Base-by-base conservation (phyloP, 37 sponge, comb jelly and placozoan genomes). In the Halisarca cf. caerulea region DNA sequence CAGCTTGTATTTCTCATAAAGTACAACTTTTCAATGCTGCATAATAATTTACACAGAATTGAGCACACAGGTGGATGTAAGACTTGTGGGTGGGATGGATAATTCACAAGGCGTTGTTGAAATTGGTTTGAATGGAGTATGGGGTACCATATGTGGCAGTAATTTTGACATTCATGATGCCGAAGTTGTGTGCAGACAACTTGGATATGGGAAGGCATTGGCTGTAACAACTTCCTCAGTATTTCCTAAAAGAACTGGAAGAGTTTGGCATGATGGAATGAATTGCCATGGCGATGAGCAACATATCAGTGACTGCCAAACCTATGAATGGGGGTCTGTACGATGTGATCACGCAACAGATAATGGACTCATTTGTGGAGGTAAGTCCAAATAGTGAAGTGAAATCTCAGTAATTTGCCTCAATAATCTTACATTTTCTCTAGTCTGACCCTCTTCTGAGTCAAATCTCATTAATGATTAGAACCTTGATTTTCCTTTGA, bases 131-230 rank as follows among this genome's bases (percentile, higher is more conserved):
- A 39, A 72, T 37, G 88, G 88, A 23, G 69, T 59, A 36, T 93
- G 90, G 93, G 90, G 90, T 32, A 78, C 88, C 43, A 79, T 93
- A 17, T 93, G 93, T 64, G 82, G 87, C 72, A 81, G 84, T 58
- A 38, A 62, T 41, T 93, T 84, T 84, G 85, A 86, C 58, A 37
- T 86, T 2, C 66, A 79, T 33, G 91, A 86, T 84, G 90, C 90
- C 40, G 45, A 44, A 20, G 93, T 93, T 32, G 77, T 83, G 0
- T 92, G 90, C 84, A 78, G 79, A 73, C 69, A 68, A 4, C 33
- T 68, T 28, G 69, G 69, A 6, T 68, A 68, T 30, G 2, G 7
- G 17, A 68, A 28, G 3, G 69, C 69, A 34, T 28, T 4, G 30
- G 69, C 34, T 30, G 69, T 34, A 30, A 1, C 7, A 1, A 68